A percentile compares a stretch with the other conserved stretches of the same genome.
Conservation (phyloP, 2,888 invertebrate species). For the Cecidostiba fungosa region DNA sequence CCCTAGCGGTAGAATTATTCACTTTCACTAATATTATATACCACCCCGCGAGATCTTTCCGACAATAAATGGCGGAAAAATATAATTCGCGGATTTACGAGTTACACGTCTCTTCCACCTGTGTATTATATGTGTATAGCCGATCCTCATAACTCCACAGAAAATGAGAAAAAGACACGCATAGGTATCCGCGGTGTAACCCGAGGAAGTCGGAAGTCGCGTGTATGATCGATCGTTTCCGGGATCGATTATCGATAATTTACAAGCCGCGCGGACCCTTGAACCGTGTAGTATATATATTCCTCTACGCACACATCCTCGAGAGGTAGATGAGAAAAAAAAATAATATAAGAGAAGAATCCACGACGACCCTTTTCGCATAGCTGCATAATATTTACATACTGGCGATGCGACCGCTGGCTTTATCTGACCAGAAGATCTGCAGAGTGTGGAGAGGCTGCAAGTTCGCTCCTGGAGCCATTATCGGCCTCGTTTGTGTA, state of each 20-base stretch:
- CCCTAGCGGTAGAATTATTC: constrained; percentile 19
- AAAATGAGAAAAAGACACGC: constrained; percentile 14
- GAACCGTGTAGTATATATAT: constrained; percentile 23
- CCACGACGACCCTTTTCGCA: constrained; percentile 8
- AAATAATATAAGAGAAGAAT: background rate
- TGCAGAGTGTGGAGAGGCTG: background rate
- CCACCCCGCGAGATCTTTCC: background rate
- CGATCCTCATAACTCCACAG: background rate
- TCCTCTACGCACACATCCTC: background rate
- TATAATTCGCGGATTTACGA: background rate
- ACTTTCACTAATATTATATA: too few relatives aligned
- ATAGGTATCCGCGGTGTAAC: background rate
- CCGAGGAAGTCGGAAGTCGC: constrained; percentile 55
- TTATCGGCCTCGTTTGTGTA: constrained; percentile 32
- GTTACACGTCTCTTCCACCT: background rate
- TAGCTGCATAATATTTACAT: constrained; percentile 52
- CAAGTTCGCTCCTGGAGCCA: background rate
- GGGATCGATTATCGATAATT: constrained; percentile 58
- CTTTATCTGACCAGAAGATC: constrained; percentile 35
- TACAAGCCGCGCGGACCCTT: constrained; percentile 40
- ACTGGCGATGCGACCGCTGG: background rate
- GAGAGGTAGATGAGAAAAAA: background rate
- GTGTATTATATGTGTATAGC: background rate
- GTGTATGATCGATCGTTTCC: constrained; percentile 57
- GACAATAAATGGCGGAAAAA: background rate